These are phyloP conservation scores for Aptenodytes forsteri DNA, from an alignment of 2,113 vertebrate genomes.

Conservation along the genomic window DNA sequence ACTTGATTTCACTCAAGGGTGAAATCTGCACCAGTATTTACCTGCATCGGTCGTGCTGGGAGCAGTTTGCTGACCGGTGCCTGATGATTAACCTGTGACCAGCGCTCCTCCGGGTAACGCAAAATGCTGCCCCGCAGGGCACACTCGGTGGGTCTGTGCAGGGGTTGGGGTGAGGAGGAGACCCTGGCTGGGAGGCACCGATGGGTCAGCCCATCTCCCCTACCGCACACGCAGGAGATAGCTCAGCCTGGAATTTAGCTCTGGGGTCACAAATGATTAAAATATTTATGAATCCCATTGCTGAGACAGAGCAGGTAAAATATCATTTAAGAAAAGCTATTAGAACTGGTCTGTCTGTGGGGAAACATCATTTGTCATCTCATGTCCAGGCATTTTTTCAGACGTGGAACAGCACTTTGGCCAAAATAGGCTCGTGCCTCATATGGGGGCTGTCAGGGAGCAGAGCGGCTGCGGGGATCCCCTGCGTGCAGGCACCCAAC, in stretches of 20 bases:
- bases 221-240: accelerated
- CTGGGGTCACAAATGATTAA: not conserved
- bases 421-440: not conserved
- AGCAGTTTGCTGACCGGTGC: not conserved
- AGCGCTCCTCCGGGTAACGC: not conserved
- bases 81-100: not conserved
- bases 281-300: not conserved
- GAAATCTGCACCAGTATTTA: not conserved
- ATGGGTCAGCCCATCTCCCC: not conserved
- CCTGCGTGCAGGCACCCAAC: not conserved
- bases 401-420: not conserved
- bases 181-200: accelerated
- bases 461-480: too few relatives aligned
- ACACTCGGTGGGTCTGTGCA: accelerated
- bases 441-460: not conserved
- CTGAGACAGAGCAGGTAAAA: not conserved
- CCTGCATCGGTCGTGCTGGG: not conserved
- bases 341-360: not conserved
- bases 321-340: not conserved
- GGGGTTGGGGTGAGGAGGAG: not conserved
- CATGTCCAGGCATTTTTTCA: not conserved
- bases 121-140: not conserved
- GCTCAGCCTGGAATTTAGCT: not conserved
- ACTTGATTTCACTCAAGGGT: not conserved
- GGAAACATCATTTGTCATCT: not conserved